Evolutionary conservation across 2,888 invertebrate species (phyloP).

Genomic region (Deroplatys truncata): DNA sequence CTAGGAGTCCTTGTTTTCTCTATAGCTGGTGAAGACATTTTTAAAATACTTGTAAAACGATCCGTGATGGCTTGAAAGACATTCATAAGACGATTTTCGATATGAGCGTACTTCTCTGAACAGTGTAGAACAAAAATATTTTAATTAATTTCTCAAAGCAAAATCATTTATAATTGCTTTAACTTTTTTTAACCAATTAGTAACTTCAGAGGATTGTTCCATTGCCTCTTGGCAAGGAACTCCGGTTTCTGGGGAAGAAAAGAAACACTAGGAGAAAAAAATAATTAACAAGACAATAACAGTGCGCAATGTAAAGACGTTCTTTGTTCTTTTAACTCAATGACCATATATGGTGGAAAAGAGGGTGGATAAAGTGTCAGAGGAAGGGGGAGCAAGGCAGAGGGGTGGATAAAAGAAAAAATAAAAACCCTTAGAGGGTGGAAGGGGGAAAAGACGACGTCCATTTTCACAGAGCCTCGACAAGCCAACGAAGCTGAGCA

Average conservation of each 20-base stretch:
- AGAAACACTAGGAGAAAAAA: background rate
- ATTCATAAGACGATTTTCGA: too few species aligned
- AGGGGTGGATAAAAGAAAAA: background rate
- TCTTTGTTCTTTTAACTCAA: conserved; percentile 22
- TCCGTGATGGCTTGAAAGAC: too few species aligned
- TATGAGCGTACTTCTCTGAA: too few species aligned
- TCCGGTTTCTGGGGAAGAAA: background rate
- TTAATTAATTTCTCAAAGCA: background rate
- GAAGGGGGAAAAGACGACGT: conserved; percentile 1
- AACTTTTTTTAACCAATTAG: background rate
- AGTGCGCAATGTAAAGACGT: conserved; percentile 3
- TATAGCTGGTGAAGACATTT: too few species aligned
- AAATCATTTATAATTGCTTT: background rate
- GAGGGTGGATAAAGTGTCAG: background rate
- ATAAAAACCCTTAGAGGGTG: background rate
- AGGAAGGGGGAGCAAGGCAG: background rate
- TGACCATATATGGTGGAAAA: conserved; percentile 17
- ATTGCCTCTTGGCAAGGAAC: background rate
- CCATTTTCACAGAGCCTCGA: conserved; percentile 17
- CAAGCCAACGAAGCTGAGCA: conserved; percentile 13
- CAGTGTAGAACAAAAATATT: background rate
- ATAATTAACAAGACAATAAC: conserved; percentile 2
- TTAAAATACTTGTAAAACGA: too few species aligned
- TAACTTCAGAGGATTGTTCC: background rate
- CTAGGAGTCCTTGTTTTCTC: too few species aligned